phyloP scores from a whole-genome alignment of 53 echinoderm and acorn worm genomes.

The Hippasteria phrygiana region DNA sequence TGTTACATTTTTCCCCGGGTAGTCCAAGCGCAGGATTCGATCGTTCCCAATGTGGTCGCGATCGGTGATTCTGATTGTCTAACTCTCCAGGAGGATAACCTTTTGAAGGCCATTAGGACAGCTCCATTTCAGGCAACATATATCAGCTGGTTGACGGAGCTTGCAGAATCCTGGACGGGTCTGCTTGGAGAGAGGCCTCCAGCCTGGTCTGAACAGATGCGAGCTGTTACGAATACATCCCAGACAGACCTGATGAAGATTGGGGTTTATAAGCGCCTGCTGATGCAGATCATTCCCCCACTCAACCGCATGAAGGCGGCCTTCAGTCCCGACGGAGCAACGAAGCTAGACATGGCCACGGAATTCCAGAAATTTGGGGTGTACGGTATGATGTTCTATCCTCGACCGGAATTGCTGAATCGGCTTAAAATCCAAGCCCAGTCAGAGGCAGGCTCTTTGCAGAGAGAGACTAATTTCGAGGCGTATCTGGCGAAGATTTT shows the following conservation, averaged over 20 bases:
- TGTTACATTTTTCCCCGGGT: background rate
- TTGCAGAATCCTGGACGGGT: background rate
- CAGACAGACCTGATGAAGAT: conserved; percentile 23
- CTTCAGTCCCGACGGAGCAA: background rate
- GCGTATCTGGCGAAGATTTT: conserved; percentile 2
- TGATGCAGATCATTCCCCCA: background rate
- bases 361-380: background rate
- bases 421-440: background rate
- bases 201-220: background rate
- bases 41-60: background rate
- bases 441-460: background rate
- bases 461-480: background rate
- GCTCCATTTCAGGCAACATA: background rate
- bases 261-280: conserved; percentile 1
- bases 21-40: background rate
- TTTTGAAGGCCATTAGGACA: background rate
- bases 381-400: conserved; percentile 24
- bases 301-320: background rate
- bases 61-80: background rate
- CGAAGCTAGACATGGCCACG: background rate
- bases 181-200: background rate
- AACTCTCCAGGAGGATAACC: too few species aligned
- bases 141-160: background rate
- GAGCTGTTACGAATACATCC: background rate
- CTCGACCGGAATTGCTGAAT: background rate